These are phyloP conservation scores for Arothron firmamentum DNA, from an alignment of 2,113 vertebrate species.

Conservation along the genomic window DNA sequence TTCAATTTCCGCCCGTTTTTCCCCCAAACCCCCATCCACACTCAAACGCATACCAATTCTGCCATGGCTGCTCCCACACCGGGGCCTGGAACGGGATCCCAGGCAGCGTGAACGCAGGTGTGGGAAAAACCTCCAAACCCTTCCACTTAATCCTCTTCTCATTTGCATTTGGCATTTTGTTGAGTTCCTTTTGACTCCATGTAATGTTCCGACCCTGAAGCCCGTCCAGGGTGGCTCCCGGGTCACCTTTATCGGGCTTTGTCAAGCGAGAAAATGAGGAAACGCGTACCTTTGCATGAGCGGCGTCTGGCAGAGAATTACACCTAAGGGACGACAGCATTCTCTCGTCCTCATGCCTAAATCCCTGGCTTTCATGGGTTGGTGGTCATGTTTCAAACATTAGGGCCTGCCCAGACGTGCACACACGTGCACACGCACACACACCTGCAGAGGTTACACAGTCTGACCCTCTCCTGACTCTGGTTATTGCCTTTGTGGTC, in stretches of 20 bases:
- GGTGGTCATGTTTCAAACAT: conserved; percentile 26
- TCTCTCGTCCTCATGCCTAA: conserved; percentile 11
- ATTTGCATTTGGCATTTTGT: conserved; percentile 34
- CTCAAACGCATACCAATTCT: conserved; percentile 62
- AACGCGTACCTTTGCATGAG: not conserved
- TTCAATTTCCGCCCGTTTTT: conserved; percentile 68
- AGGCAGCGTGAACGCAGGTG: conserved; percentile 56
- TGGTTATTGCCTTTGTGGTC: conserved; percentile 63
- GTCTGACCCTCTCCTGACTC: conserved; percentile 57
- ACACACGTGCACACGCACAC: conserved; percentile 6
- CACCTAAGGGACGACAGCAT: conserved; percentile 28
- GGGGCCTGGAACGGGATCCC: conserved; percentile 56
- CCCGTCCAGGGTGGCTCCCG: not conserved
- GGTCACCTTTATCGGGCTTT: conserved; percentile 7
- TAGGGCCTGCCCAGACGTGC: not conserved
- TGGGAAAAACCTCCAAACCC: conserved; percentile 7
- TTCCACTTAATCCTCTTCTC: conserved; percentile 35
- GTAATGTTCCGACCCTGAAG: conserved; percentile 33
- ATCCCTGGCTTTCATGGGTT: conserved; percentile 22
- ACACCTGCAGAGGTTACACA: conserved; percentile 33
- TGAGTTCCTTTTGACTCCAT: conserved; percentile 18
- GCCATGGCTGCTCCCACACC: conserved; percentile 62
- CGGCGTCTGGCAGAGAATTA: conserved; percentile 14
- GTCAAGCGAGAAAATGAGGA: conserved; percentile 26
- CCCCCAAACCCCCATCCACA: conserved; percentile 54